Evolutionary conservation across 2,113 vertebrate species (phyloP).

Genomic region (Cheilinus undulatus): DNA sequence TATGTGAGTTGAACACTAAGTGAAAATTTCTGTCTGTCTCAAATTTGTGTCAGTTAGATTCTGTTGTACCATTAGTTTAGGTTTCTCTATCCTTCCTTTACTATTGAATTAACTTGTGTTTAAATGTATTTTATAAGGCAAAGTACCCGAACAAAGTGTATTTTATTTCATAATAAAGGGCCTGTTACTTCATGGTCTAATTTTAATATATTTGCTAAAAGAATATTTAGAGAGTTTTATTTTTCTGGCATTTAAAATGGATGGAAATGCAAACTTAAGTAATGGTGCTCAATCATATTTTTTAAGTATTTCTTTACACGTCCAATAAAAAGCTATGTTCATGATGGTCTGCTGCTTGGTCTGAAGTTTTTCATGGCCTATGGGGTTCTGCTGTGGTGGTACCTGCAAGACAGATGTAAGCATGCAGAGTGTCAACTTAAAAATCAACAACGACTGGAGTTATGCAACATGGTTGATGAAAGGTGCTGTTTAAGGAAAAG

Average conservation of each 20-base stretch:
- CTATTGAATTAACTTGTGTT: slow-evolving; percentile 98
- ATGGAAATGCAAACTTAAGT: slow-evolving; percentile 98
- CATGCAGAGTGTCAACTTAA: no score
- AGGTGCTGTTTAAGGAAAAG: no score
- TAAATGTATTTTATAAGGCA: slow-evolving; percentile 99
- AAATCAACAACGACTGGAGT: no score
- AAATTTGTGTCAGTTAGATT: slow-evolving; percentile 99
- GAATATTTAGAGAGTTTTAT: slow-evolving; percentile 99
- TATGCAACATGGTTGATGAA: no score
- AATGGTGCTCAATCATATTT: slow-evolving; percentile 99
- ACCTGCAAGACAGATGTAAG: no score
- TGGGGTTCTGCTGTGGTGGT: background rate
- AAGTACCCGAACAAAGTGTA: slow-evolving; percentile 99
- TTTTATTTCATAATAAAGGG: slow-evolving; percentile 99
- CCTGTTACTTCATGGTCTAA: slow-evolving; percentile 99
- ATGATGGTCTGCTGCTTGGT: slow-evolving; percentile 60
- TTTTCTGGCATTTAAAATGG: slow-evolving; percentile 99
- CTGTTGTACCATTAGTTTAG: slow-evolving; percentile 99
- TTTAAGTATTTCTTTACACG: slow-evolving; percentile 99
- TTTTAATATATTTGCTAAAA: slow-evolving; percentile 99
- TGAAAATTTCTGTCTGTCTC: slow-evolving; percentile 94
- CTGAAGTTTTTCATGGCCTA: background rate
- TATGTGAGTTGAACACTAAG: slow-evolving; percentile 89
- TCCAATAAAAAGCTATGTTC: slow-evolving; percentile 95
- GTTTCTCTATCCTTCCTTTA: slow-evolving; percentile 99